Base-by-base conservation (phyloP, 2,113 vertebrate genomes). In the Echinops telfairi region DNA sequence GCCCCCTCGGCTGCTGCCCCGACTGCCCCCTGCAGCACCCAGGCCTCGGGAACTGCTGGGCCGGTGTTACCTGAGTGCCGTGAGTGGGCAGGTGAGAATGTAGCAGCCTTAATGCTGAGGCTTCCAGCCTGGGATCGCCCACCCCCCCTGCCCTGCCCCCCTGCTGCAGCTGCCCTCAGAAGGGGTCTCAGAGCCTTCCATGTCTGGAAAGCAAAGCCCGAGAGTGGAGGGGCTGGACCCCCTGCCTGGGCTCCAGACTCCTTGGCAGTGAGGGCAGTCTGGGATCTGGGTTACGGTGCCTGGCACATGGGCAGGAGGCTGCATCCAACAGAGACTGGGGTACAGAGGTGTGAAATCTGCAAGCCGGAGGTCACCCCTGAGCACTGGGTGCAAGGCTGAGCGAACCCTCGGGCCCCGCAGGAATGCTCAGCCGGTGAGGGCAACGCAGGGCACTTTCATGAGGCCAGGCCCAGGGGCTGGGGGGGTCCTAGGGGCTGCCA, bases 21-120 rank as follows among this genome's bases (percentile, higher is more conserved):
- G 95, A 88, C 83, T 38, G 1, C 94, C 91, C 6, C 75, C 95
- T 78, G 89, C 96, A 96, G 43, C 96, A 96, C 84, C 90, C 94
- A 96, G 97, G 77, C 31, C 97, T 84, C 91, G 89, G 2, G 98
- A 96, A 82, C 94, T 98, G 2, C 98, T 99, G 93, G 99, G 99
- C 70, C 98, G 98, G 91, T 99, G 99, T 92, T 99, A 99, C 97
- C 99, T 98, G 95, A 99, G 98, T 73, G 98, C 98, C 15, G 95
- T 98, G 1, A 98, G 99, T 8, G 99, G 99, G 92, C 98, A 99
- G 99, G 99, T 99, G 98, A 97, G 97, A 78, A 33, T 0, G 0
- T 0, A 36, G 81, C 60, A 31, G 73, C 17, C 78, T 80, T 4
- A 7, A 53, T 53, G 47, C 47, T 53, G 31, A 38, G n/a, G 20